Evolutionary conservation across 2,113 vertebrate species (phyloP), one percentile per base, ranked within the genome.

Genomic region (Puma concolor): DNA sequence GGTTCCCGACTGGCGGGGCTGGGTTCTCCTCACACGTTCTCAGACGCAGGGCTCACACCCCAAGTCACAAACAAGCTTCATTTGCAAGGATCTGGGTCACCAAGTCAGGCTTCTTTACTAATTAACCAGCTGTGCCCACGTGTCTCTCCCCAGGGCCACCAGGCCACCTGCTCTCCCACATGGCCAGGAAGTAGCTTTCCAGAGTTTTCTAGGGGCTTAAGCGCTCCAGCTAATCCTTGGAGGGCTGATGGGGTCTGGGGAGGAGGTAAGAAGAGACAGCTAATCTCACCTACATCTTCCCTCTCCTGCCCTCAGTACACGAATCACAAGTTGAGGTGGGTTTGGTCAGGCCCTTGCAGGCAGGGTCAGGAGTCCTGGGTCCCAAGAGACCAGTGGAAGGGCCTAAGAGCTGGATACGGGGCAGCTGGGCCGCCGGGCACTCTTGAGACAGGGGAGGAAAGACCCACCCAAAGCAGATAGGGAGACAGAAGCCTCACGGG

Each of bases 291-390:
- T 72, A 69, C 48, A 91, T 92, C 84, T 84, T 95, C 95, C 94
- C 84, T 98, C 77, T 94, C 77, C 96, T 97, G 96, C 92, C 97
- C 96, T 52, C 57, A 97, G 96, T 69, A 77, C 93, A 92, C 88
- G 94, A 92, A 91, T 85, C 82, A 48, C 93, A 63, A 97, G 90
- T 94, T 97, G 88, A 95, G 90, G 84, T 96, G 94, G 92, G 92
- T 71, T 79, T 93, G 85, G 94, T 48, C 86, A 96, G 89, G 89
- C 41, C 95, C 60, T 6, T 80, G 81, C 93, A 97, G 93, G 96
- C 94, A 93, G 71, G 91, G 95, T 95, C 95, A 95, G 97, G 38
- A 38, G 36, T 71, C 52, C 64, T 57, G 36, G 36, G 17, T 57
- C 38, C 38, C n/a, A 2, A 60, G 67, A 29, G 23, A 57, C 79